Conservation (phyloP, 2,888 invertebrate genomes). For the Synanthedon tipuliformis region DNA sequence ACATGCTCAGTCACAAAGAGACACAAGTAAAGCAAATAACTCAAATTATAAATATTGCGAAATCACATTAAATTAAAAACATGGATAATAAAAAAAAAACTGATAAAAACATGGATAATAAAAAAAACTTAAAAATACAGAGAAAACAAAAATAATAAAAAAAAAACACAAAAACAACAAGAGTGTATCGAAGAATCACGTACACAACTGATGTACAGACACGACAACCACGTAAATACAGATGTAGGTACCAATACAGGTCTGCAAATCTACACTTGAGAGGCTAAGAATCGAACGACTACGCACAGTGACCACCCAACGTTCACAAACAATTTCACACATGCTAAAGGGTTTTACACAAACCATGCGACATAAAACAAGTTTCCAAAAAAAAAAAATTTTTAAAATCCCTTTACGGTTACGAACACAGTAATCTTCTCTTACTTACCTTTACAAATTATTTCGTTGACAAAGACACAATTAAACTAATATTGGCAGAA, state of each 20-base stretch:
- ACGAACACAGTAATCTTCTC: too few species aligned
- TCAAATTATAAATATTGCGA: background rate
- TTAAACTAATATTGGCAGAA: too few species aligned
- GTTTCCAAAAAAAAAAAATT: background rate
- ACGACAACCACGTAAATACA: constrained; percentile 9
- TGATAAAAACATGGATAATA: background rate
- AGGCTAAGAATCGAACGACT: constrained; percentile 46
- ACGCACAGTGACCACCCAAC: constrained; percentile 47
- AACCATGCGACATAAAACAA: background rate
- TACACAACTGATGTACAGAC: constrained; percentile 8
- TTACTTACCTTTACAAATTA: too few species aligned
- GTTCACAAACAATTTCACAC: constrained; percentile 5
- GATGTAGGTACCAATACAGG: constrained; percentile 14
- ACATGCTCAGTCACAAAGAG: background rate
- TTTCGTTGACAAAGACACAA: too few species aligned
- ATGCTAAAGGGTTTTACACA: constrained; percentile 3
- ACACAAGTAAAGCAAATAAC: background rate
- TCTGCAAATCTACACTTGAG: constrained; percentile 56
- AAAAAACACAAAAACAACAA: constrained; percentile 8
- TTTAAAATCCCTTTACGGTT: too few species aligned
- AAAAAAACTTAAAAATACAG: background rate
- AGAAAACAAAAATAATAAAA: background rate
- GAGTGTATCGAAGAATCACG: constrained; percentile 7
- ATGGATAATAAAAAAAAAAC: too few species aligned
- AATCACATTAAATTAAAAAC: background rate